Percentiles rank a stretch among this genome's conserved stretches.
phyloP scores from a whole-genome alignment of 2,113 vertebrate species.

The Lampris megalopsis region DNA sequence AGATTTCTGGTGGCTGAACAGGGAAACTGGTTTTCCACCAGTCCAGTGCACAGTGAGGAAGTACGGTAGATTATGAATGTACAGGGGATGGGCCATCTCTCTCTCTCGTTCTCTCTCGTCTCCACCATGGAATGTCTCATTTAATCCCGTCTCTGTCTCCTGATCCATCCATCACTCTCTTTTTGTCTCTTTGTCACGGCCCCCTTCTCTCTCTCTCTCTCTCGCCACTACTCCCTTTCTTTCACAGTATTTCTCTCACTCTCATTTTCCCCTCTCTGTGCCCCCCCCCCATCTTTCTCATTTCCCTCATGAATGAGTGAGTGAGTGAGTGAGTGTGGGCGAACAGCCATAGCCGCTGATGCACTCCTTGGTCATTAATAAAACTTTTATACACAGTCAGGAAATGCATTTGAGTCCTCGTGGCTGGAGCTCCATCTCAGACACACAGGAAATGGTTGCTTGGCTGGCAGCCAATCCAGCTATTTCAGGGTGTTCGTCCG shows the following conservation, averaged over 20 bases:
- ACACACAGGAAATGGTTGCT: slow-evolving; percentile 85
- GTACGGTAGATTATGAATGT: too few relatives aligned
- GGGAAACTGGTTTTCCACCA: too few relatives aligned
- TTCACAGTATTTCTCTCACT: slow-evolving; percentile 26
- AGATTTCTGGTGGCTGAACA: too few relatives aligned
- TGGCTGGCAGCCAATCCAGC: slow-evolving; percentile 82
- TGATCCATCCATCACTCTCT: slow-evolving; percentile 9
- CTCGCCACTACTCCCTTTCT: slow-evolving; percentile 43
- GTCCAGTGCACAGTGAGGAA: too few relatives aligned
- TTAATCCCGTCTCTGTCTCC: background rate
- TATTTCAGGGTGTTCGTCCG: slow-evolving; percentile 81
- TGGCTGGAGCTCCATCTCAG: slow-evolving; percentile 83
- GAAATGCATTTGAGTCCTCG: slow-evolving; percentile 86
- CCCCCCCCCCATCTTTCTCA: background rate
- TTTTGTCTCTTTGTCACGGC: slow-evolving; percentile 20
- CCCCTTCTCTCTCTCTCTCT: slow-evolving; percentile 47
- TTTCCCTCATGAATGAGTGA: slow-evolving; percentile 43
- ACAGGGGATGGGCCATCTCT: background rate
- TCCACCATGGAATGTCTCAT: too few relatives aligned
- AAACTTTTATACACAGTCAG: slow-evolving; percentile 87
- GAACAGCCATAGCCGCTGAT: slow-evolving; percentile 73
- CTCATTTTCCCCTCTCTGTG: background rate
- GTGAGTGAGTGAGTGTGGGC: slow-evolving; percentile 54
- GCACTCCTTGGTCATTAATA: slow-evolving; percentile 87
- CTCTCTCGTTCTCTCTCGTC: background rate